Evolutionary conservation across 1,140 invertebrate genomes (phyloP).

Genomic region (Thalassaphorura encarpata): DNA sequence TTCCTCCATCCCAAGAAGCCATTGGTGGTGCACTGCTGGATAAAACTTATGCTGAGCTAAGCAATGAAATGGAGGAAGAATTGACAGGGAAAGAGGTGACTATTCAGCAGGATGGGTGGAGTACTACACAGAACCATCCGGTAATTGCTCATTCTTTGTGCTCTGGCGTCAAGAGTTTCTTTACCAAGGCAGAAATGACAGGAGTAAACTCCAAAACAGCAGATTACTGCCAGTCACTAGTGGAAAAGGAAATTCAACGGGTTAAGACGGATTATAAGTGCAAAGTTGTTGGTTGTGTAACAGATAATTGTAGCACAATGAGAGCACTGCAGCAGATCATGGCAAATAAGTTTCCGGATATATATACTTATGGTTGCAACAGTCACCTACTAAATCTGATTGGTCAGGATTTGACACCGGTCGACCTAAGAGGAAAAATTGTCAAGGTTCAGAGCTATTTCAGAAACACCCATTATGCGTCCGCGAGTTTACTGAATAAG

Average conservation of each 20-base stretch:
- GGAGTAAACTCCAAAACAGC: background rate
- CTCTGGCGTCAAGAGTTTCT: background rate
- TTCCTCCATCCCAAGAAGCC: no score
- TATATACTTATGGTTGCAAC: constrained; percentile 6
- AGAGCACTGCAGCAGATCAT: background rate
- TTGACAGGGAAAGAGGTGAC: background rate
- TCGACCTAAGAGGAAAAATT: background rate
- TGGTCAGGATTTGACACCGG: background rate
- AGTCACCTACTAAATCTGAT: constrained; percentile 8
- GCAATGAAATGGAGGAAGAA: background rate
- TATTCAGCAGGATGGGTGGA: constrained; percentile 6
- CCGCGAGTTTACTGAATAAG: background rate
- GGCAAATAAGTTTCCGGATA: background rate
- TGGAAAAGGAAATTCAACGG: background rate
- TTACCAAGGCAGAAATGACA: background rate
- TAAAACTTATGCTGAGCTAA: no score
- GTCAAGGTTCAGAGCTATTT: constrained; percentile 7
- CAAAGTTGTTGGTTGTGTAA: background rate
- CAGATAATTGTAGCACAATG: constrained; percentile 11
- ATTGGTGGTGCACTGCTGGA: no score
- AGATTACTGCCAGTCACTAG: background rate
- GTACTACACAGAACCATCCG: background rate
- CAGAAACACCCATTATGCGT: constrained; percentile 1
- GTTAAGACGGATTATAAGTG: background rate
- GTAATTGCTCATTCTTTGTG: constrained; percentile 5